Base-by-base conservation (phyloP, 2,888 invertebrate species). In the Tupiocoris notatus region DNA sequence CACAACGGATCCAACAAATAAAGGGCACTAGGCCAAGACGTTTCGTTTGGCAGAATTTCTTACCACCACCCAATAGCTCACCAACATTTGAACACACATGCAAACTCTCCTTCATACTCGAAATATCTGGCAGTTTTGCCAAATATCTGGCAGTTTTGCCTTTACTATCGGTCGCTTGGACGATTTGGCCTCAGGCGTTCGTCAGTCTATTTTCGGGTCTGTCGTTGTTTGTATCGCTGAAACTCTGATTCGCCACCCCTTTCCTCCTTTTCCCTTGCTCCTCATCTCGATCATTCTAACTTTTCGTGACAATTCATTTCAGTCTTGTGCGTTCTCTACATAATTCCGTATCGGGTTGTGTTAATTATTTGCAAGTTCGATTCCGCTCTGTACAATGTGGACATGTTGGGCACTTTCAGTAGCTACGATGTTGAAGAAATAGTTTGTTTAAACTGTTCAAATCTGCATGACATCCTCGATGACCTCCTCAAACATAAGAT, bases 11-110 rank as follows among this genome's bases (percentile, higher is more conserved):
- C n/a, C n/a, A n/a, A 17, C 18, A 65, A 65, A 65, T 65, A 21
- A 67, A 54, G 67, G 56, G 21, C 56, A 67, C 56, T 67, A 67
- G 70, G 70, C 59, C 70, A 54, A 22, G 59, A 58, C 59, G 70
- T 70, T 70, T 70, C 22, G 59, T 59, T 70, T 70, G 70, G 67
- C 67, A 57, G 67, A 67, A 67, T 16, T 57, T 56, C 20, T 16
- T 1, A 6, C 9, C 57, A 6, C 57, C 67, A 6, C 22, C 20
- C 57, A n/a, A n/a, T n/a, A n/a, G n/a, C 1, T 3, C 67, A n/a
- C 57, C 57, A 12, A n/a, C n/a, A n/a, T n/a, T n/a, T n/a, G n/a
- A n/a, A n/a, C 12, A 39, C 39, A 39, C 39, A 12, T 12, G 39
- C 39, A 39, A 3, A 39, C 39, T 39, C 39, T 3, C 3, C 12